Base-by-base conservation (phyloP, 2,888 invertebrate genomes). In the Prosapia bicincta region DNA sequence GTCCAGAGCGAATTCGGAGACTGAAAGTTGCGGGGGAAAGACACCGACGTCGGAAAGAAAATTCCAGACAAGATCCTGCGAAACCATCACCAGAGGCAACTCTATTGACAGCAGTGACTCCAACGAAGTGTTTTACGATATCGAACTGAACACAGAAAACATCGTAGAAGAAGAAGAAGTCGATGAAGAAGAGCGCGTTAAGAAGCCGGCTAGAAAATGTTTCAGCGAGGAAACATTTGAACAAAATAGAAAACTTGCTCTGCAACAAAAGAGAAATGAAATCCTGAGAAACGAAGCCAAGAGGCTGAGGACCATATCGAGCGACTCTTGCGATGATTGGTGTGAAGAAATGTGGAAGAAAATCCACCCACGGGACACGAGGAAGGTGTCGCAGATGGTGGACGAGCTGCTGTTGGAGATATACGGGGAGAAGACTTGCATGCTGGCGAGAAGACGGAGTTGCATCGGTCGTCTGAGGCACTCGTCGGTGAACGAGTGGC, bases 191-290 rank as follows among this genome's bases (percentile, higher is more conserved):
- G n/a, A n/a, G n/a, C n/a, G n/a, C n/a, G n/a, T n/a, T n/a, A 43
- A 73, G 5, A 20, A 32, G 13, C 24, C 67, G 3, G 65, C 43
- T 7, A 73, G 72, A 30, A 73, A 73, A 25, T 73, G 67, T 24
- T 73, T 73, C 67, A 73, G 72, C 20, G 72, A 73, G n/a, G 72
- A 73, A n/a, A 73, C 72, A 13, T 73, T 73, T 26, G 72, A 73
- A 24, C 20, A 30, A 24, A 73, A 43, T 9, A 66, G 30, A 26
- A 7, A 13, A 38, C 13, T 24, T 0, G 26, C 43, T n/a, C 15
- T 28, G 28, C 30, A 28, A 24, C 65, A 72, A 28, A 28, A 72
- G 13, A 28, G 72, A 0, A 66, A 28, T 2, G 66, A 15, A 20
- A 72, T 72, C 1, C 9, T 72, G 30, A 30, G 66, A 28, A 66